Conservation (phyloP, 2,888 invertebrate species). For the Drosophila leonis region DNA sequence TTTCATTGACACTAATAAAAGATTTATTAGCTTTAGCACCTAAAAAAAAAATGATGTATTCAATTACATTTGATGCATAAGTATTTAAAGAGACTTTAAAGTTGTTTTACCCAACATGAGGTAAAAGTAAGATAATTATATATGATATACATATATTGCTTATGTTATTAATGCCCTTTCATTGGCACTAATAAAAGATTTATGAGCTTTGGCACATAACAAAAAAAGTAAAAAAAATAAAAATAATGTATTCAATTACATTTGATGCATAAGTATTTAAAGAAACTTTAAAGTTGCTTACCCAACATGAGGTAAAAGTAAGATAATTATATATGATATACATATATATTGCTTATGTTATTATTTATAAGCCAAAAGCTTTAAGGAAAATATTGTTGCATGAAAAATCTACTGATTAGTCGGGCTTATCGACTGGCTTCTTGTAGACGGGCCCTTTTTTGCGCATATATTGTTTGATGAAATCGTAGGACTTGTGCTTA, state of each 20-base stretch:
- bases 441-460: slow-evolving; percentile 92
- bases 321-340: not conserved
- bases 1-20: slow-evolving; percentile 2
- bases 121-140: slow-evolving; percentile 7
- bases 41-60: not conserved
- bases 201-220: slow-evolving; percentile 22
- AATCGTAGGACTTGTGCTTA: slow-evolving; percentile 97
- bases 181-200: not conserved
- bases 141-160: slow-evolving; percentile 1
- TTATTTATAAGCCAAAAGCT: slow-evolving; percentile 7
- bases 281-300: not conserved
- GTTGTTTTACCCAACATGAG: not conserved
- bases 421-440: slow-evolving; percentile 52
- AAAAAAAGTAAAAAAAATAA: slow-evolving; percentile 3
- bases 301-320: slow-evolving; percentile 9
- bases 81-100: slow-evolving; percentile 1
- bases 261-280: slow-evolving; percentile 16
- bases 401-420: slow-evolving; percentile 13
- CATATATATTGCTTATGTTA: slow-evolving; percentile 1
- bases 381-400: slow-evolving; percentile 15
- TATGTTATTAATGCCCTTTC: slow-evolving; percentile 6
- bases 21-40: slow-evolving; percentile 20
- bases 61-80: slow-evolving; percentile 17
- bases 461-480: slow-evolving; percentile 97
- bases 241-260: slow-evolving; percentile 5